Evolutionary conservation across 2,888 invertebrate genomes (phyloP).

Genomic region (Lottia gigantea): DNA sequence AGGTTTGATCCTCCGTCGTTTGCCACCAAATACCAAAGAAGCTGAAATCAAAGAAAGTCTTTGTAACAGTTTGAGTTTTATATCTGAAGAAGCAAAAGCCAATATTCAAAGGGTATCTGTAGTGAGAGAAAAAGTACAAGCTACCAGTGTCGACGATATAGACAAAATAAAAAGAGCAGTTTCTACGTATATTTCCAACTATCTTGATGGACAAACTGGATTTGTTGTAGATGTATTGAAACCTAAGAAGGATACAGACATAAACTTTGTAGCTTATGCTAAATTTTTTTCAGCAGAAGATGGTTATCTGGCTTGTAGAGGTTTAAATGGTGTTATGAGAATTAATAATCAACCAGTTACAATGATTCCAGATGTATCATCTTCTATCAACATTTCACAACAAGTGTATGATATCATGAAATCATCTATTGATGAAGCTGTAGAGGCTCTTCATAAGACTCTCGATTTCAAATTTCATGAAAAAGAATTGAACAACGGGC

Average conservation of each 20-base stretch:
- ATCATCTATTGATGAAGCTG: constrained; percentile 27
- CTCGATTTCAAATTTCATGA: constrained; percentile 14
- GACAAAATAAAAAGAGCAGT: constrained; percentile 19
- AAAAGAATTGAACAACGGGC: constrained; percentile 31
- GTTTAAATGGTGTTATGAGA: constrained; percentile 13
- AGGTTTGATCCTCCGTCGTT: constrained; percentile 22
- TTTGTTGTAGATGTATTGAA: constrained; percentile 32
- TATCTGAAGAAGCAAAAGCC: background rate
- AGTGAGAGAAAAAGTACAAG: constrained; percentile 6
- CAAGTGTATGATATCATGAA: constrained; percentile 31
- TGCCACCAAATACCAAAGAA: constrained; percentile 29
- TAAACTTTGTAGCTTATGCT: constrained; percentile 35
- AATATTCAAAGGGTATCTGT: constrained; percentile 15
- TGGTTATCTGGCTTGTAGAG: constrained; percentile 33
- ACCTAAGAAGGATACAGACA: constrained; percentile 27
- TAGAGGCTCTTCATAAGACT: constrained; percentile 18
- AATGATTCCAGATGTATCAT: constrained; percentile 32
- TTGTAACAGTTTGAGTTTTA: constrained; percentile 11
- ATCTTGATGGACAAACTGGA: constrained; percentile 12
- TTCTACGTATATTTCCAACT: constrained; percentile 19
- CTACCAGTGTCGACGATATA: constrained; percentile 12
- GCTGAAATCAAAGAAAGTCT: constrained; percentile 30
- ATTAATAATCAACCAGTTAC: constrained; percentile 26
- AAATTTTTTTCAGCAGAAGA: constrained; percentile 38
- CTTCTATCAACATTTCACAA: constrained; percentile 29